Conservation (phyloP, 2,113 vertebrate species). For the Mesembrinibis cayennensis region DNA sequence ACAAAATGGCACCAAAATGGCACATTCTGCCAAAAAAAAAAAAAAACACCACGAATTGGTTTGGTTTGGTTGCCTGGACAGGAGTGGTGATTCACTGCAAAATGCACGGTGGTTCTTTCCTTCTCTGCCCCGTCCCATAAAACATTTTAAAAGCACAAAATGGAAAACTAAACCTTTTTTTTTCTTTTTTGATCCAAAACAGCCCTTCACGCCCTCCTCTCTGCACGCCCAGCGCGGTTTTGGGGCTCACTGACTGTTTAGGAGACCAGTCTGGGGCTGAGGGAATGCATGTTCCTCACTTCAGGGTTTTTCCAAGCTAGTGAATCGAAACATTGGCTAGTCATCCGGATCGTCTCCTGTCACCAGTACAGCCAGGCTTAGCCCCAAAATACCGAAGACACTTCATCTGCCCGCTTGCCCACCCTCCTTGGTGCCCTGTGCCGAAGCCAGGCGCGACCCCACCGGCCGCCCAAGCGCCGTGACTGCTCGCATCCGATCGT, state of each 20-base stretch:
- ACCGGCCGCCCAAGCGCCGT: fast-evolving
- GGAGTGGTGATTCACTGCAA: neutral
- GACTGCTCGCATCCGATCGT: fast-evolving
- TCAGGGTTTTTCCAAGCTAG: fast-evolving
- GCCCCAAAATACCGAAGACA: neutral
- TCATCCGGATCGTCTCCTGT: neutral
- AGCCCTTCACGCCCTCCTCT: neutral
- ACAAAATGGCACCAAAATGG: neutral
- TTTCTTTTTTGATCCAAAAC: neutral
- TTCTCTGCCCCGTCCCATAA: neutral
- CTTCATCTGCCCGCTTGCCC: neutral
- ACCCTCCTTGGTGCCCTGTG: neutral
- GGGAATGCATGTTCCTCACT: neutral
- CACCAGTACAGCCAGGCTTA: neutral
- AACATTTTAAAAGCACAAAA: neutral
- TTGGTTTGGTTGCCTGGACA: neutral
- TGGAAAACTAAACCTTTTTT: neutral
- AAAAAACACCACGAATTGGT: neutral
- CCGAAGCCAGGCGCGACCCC: neutral
- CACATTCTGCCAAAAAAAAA: neutral
- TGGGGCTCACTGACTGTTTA: neutral
- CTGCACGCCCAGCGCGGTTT: fast-evolving
- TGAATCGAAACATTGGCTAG: neutral
- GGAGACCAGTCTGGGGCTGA: neutral
- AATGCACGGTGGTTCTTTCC: neutral